phyloP scores from a whole-genome alignment of 2,888 invertebrate genomes.

The Panopea generosa region DNA sequence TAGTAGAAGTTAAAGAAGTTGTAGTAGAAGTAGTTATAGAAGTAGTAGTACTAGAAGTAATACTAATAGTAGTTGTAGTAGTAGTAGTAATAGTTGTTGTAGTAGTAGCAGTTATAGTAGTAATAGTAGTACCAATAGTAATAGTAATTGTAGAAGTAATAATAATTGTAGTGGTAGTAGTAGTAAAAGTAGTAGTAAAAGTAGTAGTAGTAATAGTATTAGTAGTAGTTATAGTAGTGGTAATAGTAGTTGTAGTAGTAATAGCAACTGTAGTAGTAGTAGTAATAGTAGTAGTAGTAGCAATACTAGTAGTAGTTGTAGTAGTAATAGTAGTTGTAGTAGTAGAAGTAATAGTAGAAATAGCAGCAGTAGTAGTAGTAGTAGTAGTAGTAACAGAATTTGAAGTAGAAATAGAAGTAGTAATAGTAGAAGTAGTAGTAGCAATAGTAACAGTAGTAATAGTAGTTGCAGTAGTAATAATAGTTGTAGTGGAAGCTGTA shows the following conservation, averaged over 20 bases:
- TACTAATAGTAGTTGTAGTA: slow-evolving; percentile 6
- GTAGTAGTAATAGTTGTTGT: not conserved
- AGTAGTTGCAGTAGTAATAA: slow-evolving; percentile 14
- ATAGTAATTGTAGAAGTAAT: slow-evolving; percentile 1
- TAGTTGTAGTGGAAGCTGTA: slow-evolving; percentile 5
- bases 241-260: slow-evolving; percentile 10
- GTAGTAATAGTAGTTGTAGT: slow-evolving; percentile 15
- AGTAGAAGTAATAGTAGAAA: slow-evolving; percentile 18
- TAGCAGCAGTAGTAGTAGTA: slow-evolving; percentile 14
- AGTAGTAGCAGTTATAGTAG: slow-evolving; percentile 12
- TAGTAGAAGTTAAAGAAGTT: slow-evolving; percentile 1
- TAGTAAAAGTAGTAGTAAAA: slow-evolving; percentile 7
- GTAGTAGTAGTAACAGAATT: slow-evolving; percentile 8
- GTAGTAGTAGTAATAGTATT: slow-evolving; percentile 13
- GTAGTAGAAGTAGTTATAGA: slow-evolving; percentile 10
- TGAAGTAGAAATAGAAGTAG: slow-evolving; percentile 14
- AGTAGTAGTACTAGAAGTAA: slow-evolving; percentile 8
- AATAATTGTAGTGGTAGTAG: slow-evolving; percentile 2
- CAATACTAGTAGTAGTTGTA: slow-evolving; percentile 2
- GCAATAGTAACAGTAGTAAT: slow-evolving; percentile 8
- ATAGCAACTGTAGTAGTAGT: not conserved
- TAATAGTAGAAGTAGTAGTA: slow-evolving; percentile 13
- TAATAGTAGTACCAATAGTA: slow-evolving; percentile 5
- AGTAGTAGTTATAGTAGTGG: slow-evolving; percentile 10
- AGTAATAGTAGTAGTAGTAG: slow-evolving; percentile 18